Base-by-base conservation (phyloP, 2,888 invertebrate genomes). In the Sacculina carcini region DNA sequence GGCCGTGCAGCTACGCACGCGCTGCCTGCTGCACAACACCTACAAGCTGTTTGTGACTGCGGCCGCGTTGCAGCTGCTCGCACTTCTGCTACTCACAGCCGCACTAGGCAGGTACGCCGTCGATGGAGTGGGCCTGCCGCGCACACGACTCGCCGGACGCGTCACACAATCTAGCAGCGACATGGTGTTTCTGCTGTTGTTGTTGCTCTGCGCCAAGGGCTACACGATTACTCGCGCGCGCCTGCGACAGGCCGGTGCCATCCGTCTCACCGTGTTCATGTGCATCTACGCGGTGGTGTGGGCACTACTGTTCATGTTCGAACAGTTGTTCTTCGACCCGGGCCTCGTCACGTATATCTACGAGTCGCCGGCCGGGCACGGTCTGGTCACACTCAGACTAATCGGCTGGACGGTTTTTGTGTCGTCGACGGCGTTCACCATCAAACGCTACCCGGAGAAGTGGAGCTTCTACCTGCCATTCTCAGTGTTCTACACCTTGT, bases 321-420 rank as follows among this genome's bases (percentile, higher is more conserved):
- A 87, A 62, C 77, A 78, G 40, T 71, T 77, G 70, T 75, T 77
- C 1, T 89, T 89, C 62, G 90, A 90, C 65, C 86, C 89, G 0
- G 90, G 87, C 2, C 73, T 81, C 65, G 89, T 92, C 0, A 64
- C 87, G 12, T 89, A 90, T 62, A 64, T 86, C 2, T 90, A 87
- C 61, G 89, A 92, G 66, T 85, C 85, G 39, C 80, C 83, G 0
- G 82, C 87, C 0, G 90, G 90, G 0, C 84, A 85, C 60, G 78
- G 79, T 0, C 67, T 90, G 6, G 75, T 87, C 10, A 70, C 74
- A 4, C 64, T 89, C 50, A 32, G 85, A 40, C 66, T 84, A 1
- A 59, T 76, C 1, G 84, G 83, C 0, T 90, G 89, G 85, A 68
- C 75, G 53, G 79, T 86, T 69, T 89, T 89, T 60, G 68, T 73